These are phyloP conservation scores for Anthonomus grandis DNA, from an alignment of 1,140 invertebrate genomes.

Conservation along the genomic window DNA sequence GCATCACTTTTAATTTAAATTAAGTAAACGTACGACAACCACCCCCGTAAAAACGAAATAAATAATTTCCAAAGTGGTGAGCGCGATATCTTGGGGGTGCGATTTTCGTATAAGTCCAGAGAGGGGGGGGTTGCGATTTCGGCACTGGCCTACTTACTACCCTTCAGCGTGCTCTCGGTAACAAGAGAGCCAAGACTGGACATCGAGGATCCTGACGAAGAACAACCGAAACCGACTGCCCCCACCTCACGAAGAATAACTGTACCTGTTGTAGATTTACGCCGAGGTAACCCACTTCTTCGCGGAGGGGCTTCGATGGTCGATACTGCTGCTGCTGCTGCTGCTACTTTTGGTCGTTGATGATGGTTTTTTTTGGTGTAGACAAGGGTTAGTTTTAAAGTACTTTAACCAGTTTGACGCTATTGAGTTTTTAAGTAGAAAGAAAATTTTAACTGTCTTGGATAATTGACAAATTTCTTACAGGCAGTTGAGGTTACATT, in stretches of 20 bases:
- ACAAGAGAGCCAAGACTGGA: conserved; percentile 37
- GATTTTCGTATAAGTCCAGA: background rate
- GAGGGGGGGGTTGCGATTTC: conserved; percentile 19
- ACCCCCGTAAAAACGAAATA: background rate
- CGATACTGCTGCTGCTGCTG: too few species aligned
- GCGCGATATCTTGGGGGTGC: background rate
- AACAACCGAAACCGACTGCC: conserved; percentile 33
- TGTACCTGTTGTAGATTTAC: conserved; percentile 49
- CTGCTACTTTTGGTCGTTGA: conserved; percentile 16
- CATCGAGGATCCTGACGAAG: conserved; percentile 40
- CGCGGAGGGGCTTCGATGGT: conserved; percentile 27
- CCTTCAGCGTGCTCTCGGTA: conserved; percentile 29
- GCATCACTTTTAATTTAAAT: too few species aligned
- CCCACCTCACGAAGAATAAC: conserved; percentile 45
- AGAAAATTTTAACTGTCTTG: too few species aligned
- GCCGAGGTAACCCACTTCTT: conserved; percentile 45
- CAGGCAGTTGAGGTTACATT: too few species aligned
- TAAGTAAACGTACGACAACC: conserved; percentile 10
- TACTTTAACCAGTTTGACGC: too few species aligned
- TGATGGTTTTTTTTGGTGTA: conserved; percentile 30
- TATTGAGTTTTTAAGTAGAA: too few species aligned
- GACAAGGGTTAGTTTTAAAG: too few species aligned
- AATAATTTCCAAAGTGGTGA: too few species aligned
- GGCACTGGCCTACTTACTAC: conserved; percentile 16
- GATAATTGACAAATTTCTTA: too few species aligned